These are phyloP conservation scores for Tholera decimalis DNA, from an alignment of 2,888 invertebrate genomes.

Conservation along the genomic window DNA sequence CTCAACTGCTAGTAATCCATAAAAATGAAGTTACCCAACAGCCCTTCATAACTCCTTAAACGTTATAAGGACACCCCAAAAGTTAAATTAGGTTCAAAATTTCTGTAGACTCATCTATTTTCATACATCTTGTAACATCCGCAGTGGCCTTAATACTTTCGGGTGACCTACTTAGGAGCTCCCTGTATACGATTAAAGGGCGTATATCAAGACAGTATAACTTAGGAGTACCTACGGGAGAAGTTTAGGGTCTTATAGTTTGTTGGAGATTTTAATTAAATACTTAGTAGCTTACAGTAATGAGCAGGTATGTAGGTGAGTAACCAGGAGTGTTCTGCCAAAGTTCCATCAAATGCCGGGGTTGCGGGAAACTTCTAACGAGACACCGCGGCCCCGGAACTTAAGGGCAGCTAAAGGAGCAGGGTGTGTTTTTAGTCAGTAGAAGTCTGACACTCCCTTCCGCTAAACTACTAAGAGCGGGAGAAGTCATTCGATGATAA, in stretches of 20 bases:
- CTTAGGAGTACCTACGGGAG: neutral
- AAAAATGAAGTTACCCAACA: no score
- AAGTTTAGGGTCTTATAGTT: neutral
- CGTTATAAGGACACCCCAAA: neutral
- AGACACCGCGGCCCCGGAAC: no score
- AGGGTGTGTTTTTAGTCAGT: no score
- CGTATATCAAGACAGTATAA: neutral
- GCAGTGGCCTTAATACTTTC: constrained; percentile 18
- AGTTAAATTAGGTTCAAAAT: constrained; percentile 6
- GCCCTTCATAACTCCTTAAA: neutral
- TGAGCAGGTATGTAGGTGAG: no score
- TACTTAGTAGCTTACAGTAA: neutral
- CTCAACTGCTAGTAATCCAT: no score
- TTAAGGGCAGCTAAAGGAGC: no score
- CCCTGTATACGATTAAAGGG: neutral
- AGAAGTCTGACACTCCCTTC: no score
- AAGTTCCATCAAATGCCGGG: no score
- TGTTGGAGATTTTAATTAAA: neutral
- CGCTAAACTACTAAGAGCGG: no score
- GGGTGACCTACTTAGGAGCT: constrained; percentile 22
- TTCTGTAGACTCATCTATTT: neutral
- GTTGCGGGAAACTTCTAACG: no score
- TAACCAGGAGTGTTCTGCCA: no score
- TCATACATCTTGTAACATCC: constrained; percentile 14
- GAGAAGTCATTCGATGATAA: no score